Evolutionary conservation across 2,888 invertebrate genomes (phyloP).

Genomic region (Hirudinaria manillensis): DNA sequence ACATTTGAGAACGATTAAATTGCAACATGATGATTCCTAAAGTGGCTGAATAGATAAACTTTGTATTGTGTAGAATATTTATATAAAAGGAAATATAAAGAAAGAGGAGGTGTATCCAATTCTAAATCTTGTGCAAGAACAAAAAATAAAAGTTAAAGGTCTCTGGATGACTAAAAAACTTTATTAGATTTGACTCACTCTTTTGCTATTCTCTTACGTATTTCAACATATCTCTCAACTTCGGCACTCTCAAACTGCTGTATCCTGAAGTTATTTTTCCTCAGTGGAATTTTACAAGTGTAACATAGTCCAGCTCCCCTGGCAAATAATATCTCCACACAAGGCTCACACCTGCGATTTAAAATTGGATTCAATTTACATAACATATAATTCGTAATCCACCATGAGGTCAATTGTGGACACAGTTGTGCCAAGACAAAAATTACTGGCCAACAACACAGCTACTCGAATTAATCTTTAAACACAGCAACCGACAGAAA

Average conservation of each 20-base stretch:
- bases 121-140: neutral
- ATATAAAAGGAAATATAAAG: too few species aligned
- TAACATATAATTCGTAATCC: too few species aligned
- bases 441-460: too few species aligned
- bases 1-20: too few species aligned
- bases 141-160: neutral
- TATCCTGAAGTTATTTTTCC: conserved; percentile 81
- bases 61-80: too few species aligned
- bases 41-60: too few species aligned
- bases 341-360: conserved; percentile 72
- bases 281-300: conserved; percentile 79
- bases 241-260: conserved; percentile 66
- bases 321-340: conserved; percentile 88
- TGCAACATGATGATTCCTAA: too few species aligned
- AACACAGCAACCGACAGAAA: neutral
- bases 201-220: neutral
- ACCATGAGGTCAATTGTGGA: too few species aligned
- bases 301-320: conserved; percentile 92
- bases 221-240: conserved; percentile 24
- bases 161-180: neutral
- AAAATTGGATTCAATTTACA: conserved; percentile 26
- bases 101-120: too few species aligned
- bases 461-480: too few species aligned
- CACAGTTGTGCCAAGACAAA: too few species aligned
- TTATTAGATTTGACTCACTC: conserved; percentile 11